A percentile compares a stretch with the other conserved stretches of the same genome.
Evolutionary conservation across 2,888 invertebrate genomes (phyloP).

Genomic region (Trichogramma evanescens): DNA sequence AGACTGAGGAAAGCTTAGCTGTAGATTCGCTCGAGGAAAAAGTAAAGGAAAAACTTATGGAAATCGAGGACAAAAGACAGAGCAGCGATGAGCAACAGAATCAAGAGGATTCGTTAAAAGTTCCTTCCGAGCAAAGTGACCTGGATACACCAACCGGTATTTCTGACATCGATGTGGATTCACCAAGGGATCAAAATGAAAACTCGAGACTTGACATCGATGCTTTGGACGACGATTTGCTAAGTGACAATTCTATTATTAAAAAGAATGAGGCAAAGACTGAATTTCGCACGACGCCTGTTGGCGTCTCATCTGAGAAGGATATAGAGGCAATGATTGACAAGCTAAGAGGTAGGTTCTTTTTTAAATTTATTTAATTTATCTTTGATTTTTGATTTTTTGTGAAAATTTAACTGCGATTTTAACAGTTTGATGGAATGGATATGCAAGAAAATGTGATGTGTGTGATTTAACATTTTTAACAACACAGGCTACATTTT

Average conservation of each 20-base stretch:
- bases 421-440: no score
- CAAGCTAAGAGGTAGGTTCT: conserved; percentile 40
- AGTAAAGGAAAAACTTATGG: background rate
- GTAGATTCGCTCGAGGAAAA: background rate
- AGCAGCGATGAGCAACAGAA: conserved; percentile 15
- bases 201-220: conserved; percentile 36
- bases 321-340: conserved; percentile 44
- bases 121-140: conserved; percentile 31
- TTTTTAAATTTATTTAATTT: conserved; percentile 7
- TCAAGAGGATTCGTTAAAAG: conserved; percentile 17
- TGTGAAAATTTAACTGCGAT: background rate
- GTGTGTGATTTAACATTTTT: no score
- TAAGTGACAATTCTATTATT: conserved; percentile 21
- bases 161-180: conserved; percentile 41
- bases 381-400: background rate
- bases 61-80: background rate
- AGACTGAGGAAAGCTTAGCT: background rate
- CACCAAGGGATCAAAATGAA: conserved; percentile 36
- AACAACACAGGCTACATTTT: background rate
- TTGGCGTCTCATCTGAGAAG: conserved; percentile 37
- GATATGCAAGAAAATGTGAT: no score
- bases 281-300: conserved; percentile 31
- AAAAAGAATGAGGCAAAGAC: conserved; percentile 27
- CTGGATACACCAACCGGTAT: conserved; percentile 38
- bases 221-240: conserved; percentile 35